Evolutionary conservation across 2,888 invertebrate genomes (phyloP), one percentile per base, ranked within the genome.

Genomic region (Parnassius orleans): DNA sequence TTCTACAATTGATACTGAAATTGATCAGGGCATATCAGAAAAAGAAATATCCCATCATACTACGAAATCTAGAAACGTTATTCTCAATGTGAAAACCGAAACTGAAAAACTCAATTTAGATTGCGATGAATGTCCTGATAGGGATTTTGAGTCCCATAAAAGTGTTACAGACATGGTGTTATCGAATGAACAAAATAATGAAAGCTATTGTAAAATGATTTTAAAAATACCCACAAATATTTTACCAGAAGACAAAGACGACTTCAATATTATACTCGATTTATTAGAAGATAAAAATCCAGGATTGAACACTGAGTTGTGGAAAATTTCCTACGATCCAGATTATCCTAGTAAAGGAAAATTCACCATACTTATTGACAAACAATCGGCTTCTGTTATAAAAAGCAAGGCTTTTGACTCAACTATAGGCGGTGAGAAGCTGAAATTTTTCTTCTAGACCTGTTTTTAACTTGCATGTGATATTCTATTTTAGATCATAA

Each of bases 281-380:
- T 63, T 90, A 1, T 68, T 90, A 0, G 86, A 89, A 72, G 86
- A 90, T 53, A 86, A 86, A 53, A 90, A 90, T 47, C 87, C 89
- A 0, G 88, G 86, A 0, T 64, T 90, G 9, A 88, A 88, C 53
- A 87, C 88, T 0, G 86, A 88, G 51, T 46, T 86, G 2, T 90
- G 90, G 90, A 76, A 82, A 55, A 70, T 88, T 0, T 76, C 72
- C 7, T 75, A 78, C 0, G 79, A 82, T 3, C 66, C 76, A 0
- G 68, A 71, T 0, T 82, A 83, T n/a, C 80, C 80, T 0, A 77
- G 75, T 10, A 81, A 78, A 47, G 87, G 87, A 0, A 83, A 77
- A 59, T 87, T 88, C 33, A 76, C 75, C 0, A 53, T 89, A 0
- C 67, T 79, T 0, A 73, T 90, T 0, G 90, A 90, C 46, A 81